Base-by-base conservation (phyloP, 2,797 vertebrate species). In the Eulemur albifrons region DNA sequence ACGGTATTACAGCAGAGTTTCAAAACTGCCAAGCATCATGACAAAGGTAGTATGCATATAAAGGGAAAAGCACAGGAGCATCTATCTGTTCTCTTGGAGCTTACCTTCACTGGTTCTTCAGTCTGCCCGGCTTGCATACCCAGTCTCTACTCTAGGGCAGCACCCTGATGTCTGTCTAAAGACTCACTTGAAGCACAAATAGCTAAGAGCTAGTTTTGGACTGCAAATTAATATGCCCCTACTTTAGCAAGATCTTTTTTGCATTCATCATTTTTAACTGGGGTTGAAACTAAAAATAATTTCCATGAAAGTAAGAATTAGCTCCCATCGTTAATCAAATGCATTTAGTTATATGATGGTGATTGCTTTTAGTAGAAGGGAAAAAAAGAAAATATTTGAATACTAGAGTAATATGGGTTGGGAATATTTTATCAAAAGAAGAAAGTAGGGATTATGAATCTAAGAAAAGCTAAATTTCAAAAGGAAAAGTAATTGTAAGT, bases 31-130 rank as follows among this genome's bases (percentile, higher is more conserved):
- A 95, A 94, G 67, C 54, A 94, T 95, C 72, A 81, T 79, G 59
- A 95, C 95, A 97, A 97, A 77, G 35, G 92, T 90, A 97, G 94
- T 97, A 92, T 57, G 88, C 70, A 89, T 9, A 54, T 76, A 95
- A 59, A 81, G 63, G 94, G 61, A 93, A 73, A 97, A 97, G 45
- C 91, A 80, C 23, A 72, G 59, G 40, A 92, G 84, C 54, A 43
- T 91, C 61, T 77, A 0, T 1, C 30, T 75, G 61, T 32, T 92
- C 14, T 67, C 45, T 59, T 40, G 20, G 84, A 95, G 50, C 48
- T 77, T 18, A 70, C 27, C 76, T 77, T 93, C 4, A 8, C 54
- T 18, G 63, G 9, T 54, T 90, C 38, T 86, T 92, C 12, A 25
- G 27, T 89, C 93, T 94, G 52, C 48, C 30, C 30, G 0, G 0